Evolutionary conservation across 2,797 vertebrate species (phyloP).

Genomic region (Chrysocyon brachyurus): DNA sequence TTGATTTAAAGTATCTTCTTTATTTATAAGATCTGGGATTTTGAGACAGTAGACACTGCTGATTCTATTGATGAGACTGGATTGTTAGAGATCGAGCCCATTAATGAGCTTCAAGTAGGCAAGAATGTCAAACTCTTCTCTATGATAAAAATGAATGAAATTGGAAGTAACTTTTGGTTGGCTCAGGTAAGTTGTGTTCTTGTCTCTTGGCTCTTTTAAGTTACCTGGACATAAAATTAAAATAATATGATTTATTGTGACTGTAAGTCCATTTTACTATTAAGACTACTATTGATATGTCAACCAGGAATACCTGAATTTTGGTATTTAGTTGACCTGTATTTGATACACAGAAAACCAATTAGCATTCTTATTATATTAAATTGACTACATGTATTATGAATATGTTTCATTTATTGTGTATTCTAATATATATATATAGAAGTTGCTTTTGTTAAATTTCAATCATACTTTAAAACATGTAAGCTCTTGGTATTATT

Average conservation of each 20-base stretch:
- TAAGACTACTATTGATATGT: not conserved
- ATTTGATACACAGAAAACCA: slow-evolving; percentile 19
- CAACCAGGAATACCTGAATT: not conserved
- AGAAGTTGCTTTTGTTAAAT: not conserved
- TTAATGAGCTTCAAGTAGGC: slow-evolving; percentile 94
- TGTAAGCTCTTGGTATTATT: slow-evolving; percentile 28
- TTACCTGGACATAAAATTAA: slow-evolving; percentile 5
- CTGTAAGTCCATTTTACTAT: not conserved
- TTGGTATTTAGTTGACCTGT: not conserved
- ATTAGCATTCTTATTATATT: not conserved
- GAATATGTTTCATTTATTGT: slow-evolving; percentile 10
- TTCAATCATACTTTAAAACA: slow-evolving; percentile 23
- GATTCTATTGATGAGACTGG: slow-evolving; percentile 89
- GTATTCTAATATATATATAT: slow-evolving; percentile 31
- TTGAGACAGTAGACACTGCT: slow-evolving; percentile 93
- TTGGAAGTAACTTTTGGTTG: slow-evolving; percentile 93
- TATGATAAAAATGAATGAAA: slow-evolving; percentile 91
- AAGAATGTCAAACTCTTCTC: slow-evolving; percentile 92
- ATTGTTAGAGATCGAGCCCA: slow-evolving; percentile 93
- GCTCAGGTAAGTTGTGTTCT: slow-evolving; percentile 92
- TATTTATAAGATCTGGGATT: slow-evolving; percentile 93
- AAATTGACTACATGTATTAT: not conserved
- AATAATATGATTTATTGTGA: not conserved
- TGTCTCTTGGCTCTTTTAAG: slow-evolving; percentile 40
- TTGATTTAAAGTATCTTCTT: not conserved